Evolutionary conservation across 2,888 invertebrate species (phyloP).

Genomic region (Cataglyphis altisquamis): DNA sequence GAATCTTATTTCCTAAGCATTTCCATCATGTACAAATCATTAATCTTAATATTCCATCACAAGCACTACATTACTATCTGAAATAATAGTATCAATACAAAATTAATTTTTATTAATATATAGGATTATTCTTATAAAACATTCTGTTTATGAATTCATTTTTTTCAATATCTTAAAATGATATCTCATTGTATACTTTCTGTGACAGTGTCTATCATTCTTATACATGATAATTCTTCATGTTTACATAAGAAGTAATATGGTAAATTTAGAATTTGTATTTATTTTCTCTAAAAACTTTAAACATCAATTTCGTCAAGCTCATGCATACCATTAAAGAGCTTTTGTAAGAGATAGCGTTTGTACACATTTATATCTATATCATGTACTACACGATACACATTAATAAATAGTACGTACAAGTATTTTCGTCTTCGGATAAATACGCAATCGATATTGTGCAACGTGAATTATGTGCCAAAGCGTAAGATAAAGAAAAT

Average conservation of each 20-base stretch:
- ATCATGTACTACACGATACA: constrained; percentile 42
- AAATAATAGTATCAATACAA: not conserved
- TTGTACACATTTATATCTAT: constrained; percentile 29
- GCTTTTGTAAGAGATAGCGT: constrained; percentile 28
- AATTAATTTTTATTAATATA: not conserved
- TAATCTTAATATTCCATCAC: not conserved
- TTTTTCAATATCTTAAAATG: not conserved
- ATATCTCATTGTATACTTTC: not conserved
- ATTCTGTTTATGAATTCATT: not conserved
- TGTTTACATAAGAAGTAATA: not conserved
- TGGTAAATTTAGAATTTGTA: not conserved
- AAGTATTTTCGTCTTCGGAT: constrained; percentile 51
- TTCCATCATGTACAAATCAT: not conserved
- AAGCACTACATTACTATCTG: not conserved
- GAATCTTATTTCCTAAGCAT: constrained; percentile 17
- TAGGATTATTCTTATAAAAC: not conserved
- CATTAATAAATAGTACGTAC: constrained; percentile 45
- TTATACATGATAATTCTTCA: not conserved
- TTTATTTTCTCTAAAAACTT: constrained; percentile 9
- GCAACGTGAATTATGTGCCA: constrained; percentile 85
- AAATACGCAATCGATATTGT: constrained; percentile 78
- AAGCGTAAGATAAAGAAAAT: constrained; percentile 79
- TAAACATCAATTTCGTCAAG: not conserved
- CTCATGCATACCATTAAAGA: constrained; percentile 4
- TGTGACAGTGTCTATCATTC: not conserved